Base-by-base conservation (phyloP, 2,113 vertebrate genomes). In the Probosciger aterrimus region DNA sequence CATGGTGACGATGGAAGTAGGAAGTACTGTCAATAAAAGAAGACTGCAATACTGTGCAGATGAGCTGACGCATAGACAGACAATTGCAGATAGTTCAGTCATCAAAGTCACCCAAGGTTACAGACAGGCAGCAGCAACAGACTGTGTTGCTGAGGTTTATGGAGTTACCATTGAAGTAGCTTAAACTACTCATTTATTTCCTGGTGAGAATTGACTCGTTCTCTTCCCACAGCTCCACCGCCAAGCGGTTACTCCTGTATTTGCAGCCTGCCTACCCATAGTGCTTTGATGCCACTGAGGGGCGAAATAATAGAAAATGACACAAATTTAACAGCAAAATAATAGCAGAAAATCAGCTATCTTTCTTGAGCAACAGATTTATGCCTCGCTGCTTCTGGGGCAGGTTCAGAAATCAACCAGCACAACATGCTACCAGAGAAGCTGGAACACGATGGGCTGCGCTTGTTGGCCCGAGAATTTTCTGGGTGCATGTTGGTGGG, bases 51-150 rank as follows among this genome's bases (percentile, higher is more conserved):
- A 39, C 46, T 46, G 70, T 49, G 59, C 20, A 68, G 77, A 75
- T 60, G 69, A 93, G 44, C 35, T 69, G 69, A 90, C 12, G 10
- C 87, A 65, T 0, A 85, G 82, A 75, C 71, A 68, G 43, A 47
- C 35, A 39, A 44, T 2, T 88, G 68, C 68, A 92, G 77, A 68
- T 7, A 86, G 88, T 81, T 88, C 86, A 81, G 46, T 50, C 20
- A 77, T 88, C 77, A 88, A 86, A 90, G 94, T 95, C 94, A 82
- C 70, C 60, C 86, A 60, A 95, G 88, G 88, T 92, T 94, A 92
- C 7, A 10, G 76, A 80, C 7, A 65, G 64, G 83, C 41, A 94
- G 79, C 50, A 75, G 73, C 60, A 59, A 92, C 86, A 83, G 82
- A 23, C 20, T 67, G 76, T 55, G 67, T 33, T 78, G 80, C 73